Evolutionary conservation across 2,113 vertebrate species (phyloP).

Genomic region (human (Homo sapiens)): DNA sequence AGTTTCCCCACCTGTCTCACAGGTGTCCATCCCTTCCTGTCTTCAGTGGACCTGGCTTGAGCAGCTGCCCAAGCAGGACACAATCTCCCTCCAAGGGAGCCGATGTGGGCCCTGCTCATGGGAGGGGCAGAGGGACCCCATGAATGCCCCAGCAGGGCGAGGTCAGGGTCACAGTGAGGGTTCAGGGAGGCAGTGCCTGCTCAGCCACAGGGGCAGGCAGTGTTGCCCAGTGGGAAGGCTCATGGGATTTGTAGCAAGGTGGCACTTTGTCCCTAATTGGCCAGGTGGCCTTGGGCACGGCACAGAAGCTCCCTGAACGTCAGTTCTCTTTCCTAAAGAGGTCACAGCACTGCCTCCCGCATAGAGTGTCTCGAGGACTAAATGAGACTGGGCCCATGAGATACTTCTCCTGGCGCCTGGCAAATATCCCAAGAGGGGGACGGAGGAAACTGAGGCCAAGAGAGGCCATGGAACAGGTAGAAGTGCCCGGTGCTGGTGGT

Average conservation of each 20-base stretch:
- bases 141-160: neutral
- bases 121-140: neutral
- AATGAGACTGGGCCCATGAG: rapidly evolving
- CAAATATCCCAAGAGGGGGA: neutral
- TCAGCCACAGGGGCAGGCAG: neutral
- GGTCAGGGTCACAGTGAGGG: neutral
- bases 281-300: neutral
- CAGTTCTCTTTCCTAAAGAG: neutral
- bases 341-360: neutral
- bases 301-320: neutral
- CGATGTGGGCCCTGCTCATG: neutral
- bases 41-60: neutral
- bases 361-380: rapidly evolving
- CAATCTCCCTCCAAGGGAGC: neutral
- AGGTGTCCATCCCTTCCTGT: neutral
- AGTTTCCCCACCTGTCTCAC: neutral
- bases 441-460: neutral
- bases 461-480: neutral
- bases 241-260: neutral
- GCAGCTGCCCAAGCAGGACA: neutral
- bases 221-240: too few species aligned
- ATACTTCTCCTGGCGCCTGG: neutral
- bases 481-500: rapidly evolving
- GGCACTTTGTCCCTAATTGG: neutral
- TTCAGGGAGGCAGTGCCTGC: neutral